A percentile compares a stretch with the other conserved stretches of the same genome.
Evolutionary conservation across 1,140 invertebrate genomes (phyloP).

Genomic region (Ceratoteleas bidentatus): DNA sequence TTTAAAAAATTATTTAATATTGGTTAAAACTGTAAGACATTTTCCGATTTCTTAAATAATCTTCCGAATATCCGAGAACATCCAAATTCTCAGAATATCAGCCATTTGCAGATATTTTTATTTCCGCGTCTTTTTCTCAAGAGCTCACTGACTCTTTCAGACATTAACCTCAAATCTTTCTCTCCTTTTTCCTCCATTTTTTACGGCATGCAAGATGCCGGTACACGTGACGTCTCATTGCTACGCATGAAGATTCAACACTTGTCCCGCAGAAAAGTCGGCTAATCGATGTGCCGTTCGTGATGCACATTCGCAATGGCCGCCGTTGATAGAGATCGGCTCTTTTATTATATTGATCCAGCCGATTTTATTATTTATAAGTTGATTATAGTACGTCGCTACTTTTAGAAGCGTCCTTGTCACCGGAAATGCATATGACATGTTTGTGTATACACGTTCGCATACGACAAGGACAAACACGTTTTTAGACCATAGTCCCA

Average conservation of each 20-base stretch:
- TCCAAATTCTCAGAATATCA: too few relatives aligned
- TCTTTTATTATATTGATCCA: conserved; percentile 64
- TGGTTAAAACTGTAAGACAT: too few relatives aligned
- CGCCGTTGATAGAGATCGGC: conserved; percentile 51
- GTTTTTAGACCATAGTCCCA: conserved; percentile 46
- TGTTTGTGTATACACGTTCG: conserved; percentile 29
- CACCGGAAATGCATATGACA: conserved; percentile 61
- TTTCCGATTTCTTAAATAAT: too few relatives aligned
- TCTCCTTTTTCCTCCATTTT: too few relatives aligned
- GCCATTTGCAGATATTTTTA: too few relatives aligned
- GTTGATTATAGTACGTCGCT: conserved; percentile 60
- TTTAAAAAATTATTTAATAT: too few relatives aligned
- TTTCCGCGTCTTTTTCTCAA: too few relatives aligned
- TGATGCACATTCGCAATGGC: conserved; percentile 56
- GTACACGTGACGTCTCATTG: conserved; percentile 15
- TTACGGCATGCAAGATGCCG: conserved; percentile 1
- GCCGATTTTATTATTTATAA: conserved; percentile 63
- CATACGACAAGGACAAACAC: conserved; percentile 47
- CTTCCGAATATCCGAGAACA: too few relatives aligned
- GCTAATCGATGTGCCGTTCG: conserved; percentile 62
- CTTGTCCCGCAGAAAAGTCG: conserved; percentile 30
- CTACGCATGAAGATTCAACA: conserved; percentile 30
- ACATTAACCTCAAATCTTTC: too few relatives aligned
- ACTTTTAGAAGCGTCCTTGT: conserved; percentile 58
- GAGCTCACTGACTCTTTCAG: too few relatives aligned